These are phyloP conservation scores for Globicephala melas DNA, from an alignment of 2,113 vertebrate genomes.

Conservation along the genomic window DNA sequence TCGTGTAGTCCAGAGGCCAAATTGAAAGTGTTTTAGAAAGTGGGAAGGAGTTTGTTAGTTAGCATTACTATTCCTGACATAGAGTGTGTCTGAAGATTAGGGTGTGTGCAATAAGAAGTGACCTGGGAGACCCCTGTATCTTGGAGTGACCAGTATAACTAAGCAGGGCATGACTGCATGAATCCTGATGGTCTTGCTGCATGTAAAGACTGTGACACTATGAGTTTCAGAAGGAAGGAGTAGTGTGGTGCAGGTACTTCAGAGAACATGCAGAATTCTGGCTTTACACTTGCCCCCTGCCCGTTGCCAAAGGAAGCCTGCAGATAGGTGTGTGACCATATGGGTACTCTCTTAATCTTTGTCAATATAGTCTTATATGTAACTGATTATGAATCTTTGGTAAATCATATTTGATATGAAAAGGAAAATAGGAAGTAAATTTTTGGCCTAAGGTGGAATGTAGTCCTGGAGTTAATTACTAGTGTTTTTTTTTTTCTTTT, in stretches of 20 bases:
- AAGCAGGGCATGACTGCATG: background rate
- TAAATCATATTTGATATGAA: background rate
- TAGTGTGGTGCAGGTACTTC: rapidly evolving
- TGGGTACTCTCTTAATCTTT: background rate
- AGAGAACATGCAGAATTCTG: background rate
- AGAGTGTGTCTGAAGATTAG: background rate
- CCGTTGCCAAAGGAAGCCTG: background rate
- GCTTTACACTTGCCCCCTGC: background rate
- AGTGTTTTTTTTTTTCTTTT: background rate
- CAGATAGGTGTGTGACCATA: background rate
- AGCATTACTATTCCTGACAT: background rate
- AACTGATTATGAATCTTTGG: background rate
- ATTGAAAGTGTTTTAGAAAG: background rate
- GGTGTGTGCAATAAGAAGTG: background rate
- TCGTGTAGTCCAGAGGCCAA: background rate
- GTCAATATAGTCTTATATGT: background rate
- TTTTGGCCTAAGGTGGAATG: background rate
- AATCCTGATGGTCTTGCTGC: background rate
- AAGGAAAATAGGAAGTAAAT: background rate
- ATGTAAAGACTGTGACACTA: background rate
- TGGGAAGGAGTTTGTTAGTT: background rate
- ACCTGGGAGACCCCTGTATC: background rate
- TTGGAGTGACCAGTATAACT: background rate
- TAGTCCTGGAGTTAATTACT: background rate
- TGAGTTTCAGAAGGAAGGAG: background rate